phyloP scores from a whole-genome alignment of 2,797 vertebrate genomes.

The Triplophysa bombifrons region DNA sequence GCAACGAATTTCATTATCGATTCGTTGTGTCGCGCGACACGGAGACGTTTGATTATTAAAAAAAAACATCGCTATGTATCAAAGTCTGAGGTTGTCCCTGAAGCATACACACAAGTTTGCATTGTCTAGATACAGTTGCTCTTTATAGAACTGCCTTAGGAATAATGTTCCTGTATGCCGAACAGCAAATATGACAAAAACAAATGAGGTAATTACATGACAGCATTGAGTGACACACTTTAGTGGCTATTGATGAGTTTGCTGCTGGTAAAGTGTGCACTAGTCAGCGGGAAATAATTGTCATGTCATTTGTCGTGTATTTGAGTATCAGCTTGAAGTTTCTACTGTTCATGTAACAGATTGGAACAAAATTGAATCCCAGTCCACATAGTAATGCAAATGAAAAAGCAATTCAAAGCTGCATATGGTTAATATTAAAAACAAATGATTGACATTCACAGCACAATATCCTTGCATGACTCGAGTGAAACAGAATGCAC shows the following conservation, averaged over 20 bases:
- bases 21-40: too few relatives aligned
- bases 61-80: too few relatives aligned
- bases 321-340: neutral
- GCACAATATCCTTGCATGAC: too few relatives aligned
- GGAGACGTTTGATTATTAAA: too few relatives aligned
- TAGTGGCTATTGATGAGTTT: constrained; percentile 22
- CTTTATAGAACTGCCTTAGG: neutral
- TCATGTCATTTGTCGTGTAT: neutral
- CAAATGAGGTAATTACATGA: constrained; percentile 6
- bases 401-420: neutral
- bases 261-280: neutral
- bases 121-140: neutral
- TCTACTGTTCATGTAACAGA: neutral
- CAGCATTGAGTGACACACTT: neutral
- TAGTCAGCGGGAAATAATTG: neutral
- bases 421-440: neutral
- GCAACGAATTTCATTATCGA: too few relatives aligned
- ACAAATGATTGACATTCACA: neutral
- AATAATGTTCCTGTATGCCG: neutral
- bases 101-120: neutral
- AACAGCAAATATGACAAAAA: neutral
- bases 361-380: neutral
- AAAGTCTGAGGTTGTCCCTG: neutral
- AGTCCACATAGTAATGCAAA: neutral
- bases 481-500: neutral